Evolutionary conservation across 1,140 invertebrate species (phyloP).

Genomic region (Pogonognathellus flavescens): DNA sequence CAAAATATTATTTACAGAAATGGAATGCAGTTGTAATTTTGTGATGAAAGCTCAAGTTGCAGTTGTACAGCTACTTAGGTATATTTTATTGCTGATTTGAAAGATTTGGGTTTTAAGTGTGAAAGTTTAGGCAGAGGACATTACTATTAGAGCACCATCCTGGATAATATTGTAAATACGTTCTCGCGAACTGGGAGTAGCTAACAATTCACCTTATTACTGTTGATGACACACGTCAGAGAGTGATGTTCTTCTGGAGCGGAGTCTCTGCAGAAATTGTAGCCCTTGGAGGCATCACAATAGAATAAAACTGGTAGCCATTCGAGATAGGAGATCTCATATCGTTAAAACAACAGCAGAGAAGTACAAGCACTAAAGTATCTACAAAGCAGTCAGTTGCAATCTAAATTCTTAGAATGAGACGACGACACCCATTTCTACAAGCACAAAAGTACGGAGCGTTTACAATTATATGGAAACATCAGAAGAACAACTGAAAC

Average conservation of each 20-base stretch:
- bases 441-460: slow-evolving; percentile 10
- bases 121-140: not conserved
- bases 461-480: slow-evolving; percentile 19
- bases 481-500: not conserved
- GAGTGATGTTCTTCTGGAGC: not conserved
- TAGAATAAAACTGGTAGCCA: not conserved
- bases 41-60: too few species aligned
- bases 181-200: not conserved
- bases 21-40: too few species aligned
- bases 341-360: slow-evolving; percentile 10
- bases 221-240: slow-evolving; percentile 31
- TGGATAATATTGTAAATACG: not conserved
- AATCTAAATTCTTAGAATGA: slow-evolving; percentile 32
- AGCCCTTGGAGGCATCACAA: slow-evolving; percentile 2
- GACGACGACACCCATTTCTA: slow-evolving; percentile 31
- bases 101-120: too few species aligned
- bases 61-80: too few species aligned
- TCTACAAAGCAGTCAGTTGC: not conserved
- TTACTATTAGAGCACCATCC: not conserved
- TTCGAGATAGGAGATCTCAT: not conserved
- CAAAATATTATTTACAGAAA: too few species aligned
- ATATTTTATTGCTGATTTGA: too few species aligned
- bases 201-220: slow-evolving; percentile 30
- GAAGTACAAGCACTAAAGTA: not conserved
- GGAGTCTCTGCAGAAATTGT: not conserved